Conservation (phyloP, 92 coral and sea anemone genomes). For the Pocillopora meandrina region DNA sequence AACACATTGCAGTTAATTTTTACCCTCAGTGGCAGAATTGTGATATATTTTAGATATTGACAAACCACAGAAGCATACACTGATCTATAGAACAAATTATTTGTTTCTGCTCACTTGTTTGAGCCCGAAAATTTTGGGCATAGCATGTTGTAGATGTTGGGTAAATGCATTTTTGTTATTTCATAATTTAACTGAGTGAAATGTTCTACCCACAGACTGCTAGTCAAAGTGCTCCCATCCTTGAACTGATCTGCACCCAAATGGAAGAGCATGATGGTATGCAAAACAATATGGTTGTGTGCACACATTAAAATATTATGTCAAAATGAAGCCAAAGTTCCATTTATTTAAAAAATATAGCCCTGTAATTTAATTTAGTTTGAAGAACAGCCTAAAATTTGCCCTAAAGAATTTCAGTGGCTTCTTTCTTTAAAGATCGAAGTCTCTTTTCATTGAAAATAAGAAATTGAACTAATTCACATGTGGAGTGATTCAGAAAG, state of each 20-base stretch:
- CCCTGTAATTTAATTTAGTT: no score
- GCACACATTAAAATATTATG: not conserved
- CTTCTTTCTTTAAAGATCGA: no score
- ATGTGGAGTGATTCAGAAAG: not conserved
- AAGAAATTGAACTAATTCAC: no score
- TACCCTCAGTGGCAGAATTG: not conserved
- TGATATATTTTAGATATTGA: not conserved
- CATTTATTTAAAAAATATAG: not conserved
- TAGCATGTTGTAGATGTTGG: no score
- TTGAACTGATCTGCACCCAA: slow-evolving; percentile 16
- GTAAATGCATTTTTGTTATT: no score
- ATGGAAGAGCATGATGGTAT: slow-evolving; percentile 36
- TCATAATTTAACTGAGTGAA: not conserved
- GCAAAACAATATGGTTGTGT: not conserved
- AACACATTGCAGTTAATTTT: not conserved
- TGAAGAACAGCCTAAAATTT: no score
- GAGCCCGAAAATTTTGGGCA: no score
- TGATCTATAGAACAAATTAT: no score
- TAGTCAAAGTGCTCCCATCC: not conserved
- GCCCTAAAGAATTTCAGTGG: no score
- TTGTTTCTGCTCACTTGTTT: no score
- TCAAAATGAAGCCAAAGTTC: not conserved
- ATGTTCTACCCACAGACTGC: slow-evolving; percentile 39
- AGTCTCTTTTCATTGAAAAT: not conserved
- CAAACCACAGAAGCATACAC: no score